phyloP scores from a whole-genome alignment of 2,888 invertebrate species.

The Amblyjoppa fuscipennis region DNA sequence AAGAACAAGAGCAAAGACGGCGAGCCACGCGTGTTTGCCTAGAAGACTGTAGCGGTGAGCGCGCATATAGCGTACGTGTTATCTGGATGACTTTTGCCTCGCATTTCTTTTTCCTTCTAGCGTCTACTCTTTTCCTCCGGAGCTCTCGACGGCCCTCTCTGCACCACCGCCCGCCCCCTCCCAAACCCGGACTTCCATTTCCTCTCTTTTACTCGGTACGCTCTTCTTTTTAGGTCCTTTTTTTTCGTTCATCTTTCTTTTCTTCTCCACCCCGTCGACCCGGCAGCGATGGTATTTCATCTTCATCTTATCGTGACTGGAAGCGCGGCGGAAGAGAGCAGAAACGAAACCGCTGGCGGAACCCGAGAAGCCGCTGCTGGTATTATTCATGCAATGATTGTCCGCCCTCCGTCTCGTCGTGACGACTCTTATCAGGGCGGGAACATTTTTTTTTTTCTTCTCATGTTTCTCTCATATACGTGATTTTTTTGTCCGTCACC shows the following conservation, averaged over 20 bases:
- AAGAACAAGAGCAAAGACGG: neutral
- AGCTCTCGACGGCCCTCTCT: slow-evolving; percentile 11
- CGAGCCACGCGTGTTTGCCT: slow-evolving; percentile 25
- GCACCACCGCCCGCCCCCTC: slow-evolving; percentile 4
- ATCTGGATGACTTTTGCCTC: slow-evolving; percentile 35
- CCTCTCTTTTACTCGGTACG: slow-evolving; percentile 40
- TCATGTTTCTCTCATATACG: neutral
- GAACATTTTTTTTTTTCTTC: neutral
- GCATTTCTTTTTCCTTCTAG: slow-evolving; percentile 24
- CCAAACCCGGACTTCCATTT: slow-evolving; percentile 36
- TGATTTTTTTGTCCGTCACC: neutral
- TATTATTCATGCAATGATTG: slow-evolving; percentile 27
- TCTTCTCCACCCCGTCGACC: neutral
- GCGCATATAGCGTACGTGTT: slow-evolving; percentile 16
- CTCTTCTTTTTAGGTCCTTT: slow-evolving; percentile 27
- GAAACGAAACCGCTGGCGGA: neutral
- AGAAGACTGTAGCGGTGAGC: slow-evolving; percentile 15
- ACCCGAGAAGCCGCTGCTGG: neutral
- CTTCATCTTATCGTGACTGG: slow-evolving; percentile 34
- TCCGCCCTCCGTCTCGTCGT: neutral
- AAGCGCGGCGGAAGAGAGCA: neutral
- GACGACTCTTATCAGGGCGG: neutral
- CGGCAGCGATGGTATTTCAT: slow-evolving; percentile 42
- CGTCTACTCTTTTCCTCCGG: slow-evolving; percentile 3
- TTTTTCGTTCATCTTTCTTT: slow-evolving; percentile 23